Conservation (phyloP, 2,113 vertebrate genomes). For the Cnemophilus loriae region DNA sequence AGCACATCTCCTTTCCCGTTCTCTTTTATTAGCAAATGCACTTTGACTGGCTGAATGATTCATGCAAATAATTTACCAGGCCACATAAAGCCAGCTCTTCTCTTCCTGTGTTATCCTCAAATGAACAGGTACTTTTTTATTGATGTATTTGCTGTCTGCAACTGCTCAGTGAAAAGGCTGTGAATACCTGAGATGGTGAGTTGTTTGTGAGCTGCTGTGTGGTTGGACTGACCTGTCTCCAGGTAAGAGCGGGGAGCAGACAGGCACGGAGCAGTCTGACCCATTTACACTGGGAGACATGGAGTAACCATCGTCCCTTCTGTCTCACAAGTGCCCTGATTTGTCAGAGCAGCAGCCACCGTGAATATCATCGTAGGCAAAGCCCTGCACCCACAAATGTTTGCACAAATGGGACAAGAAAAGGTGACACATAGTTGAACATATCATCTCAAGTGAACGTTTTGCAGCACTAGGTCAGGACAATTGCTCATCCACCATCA, state of each 20-base stretch:
- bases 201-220: neutral
- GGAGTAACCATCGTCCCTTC: neutral
- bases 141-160: neutral
- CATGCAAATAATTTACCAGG: neutral
- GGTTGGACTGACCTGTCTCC: neutral
- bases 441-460: neutral
- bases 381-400: neutral
- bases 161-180: neutral
- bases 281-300: neutral
- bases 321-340: neutral
- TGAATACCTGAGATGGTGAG: rapidly evolving
- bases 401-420: neutral
- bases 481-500: neutral
- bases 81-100: neutral
- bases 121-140: neutral
- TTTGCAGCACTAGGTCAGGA: neutral
- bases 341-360: neutral
- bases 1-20: neutral
- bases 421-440: neutral
- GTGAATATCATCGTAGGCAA: neutral
- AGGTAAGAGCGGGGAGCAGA: neutral
- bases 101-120: neutral
- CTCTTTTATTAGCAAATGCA: slow-evolving; percentile 19
- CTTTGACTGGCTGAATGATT: slow-evolving; percentile 42
- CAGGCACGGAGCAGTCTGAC: neutral